Evolutionary conservation across 2,888 invertebrate genomes (phyloP), one percentile per base, ranked within the genome.

Genomic region (Pyrocoelia pectoralis): DNA sequence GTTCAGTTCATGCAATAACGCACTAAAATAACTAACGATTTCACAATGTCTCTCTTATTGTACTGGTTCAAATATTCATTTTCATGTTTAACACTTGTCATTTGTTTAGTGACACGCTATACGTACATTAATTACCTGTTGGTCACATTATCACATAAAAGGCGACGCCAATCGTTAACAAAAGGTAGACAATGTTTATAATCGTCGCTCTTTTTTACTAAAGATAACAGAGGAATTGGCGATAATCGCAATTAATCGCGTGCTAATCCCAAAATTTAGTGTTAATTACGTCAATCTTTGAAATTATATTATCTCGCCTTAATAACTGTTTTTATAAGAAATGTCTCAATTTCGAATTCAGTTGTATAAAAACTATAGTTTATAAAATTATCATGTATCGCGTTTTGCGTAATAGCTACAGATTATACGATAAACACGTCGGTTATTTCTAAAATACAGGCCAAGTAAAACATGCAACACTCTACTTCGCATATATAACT

Each of bases 401-500:
- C 72, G 73, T 73, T 74, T 64, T 72, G 67, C 66, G 71, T 74
- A 76, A 74, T 74, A 71, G 71, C 70, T 65, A 66, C 67, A 72
- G 74, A 76, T 75, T 65, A 58, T 54, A 61, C 71, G 74, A 72
- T 73, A 73, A n/a, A 61, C 66, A 64, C 54, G 68, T 54, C 55
- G 69, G 72, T 71, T 72, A 72, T 73, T 74, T 72, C 63, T 66
- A 72, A 74, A 70, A 72, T 69, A 72, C 60, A 68, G 65, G 65
- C 62, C 56, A 61, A 57, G 46, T 56, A 46, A 64, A 68, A 73
- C 72, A 72, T 73, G 73, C 72, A 70, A 73, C 66, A 60, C 50
- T 43, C 56, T 50, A 12, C 43, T 58, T 33, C 53, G 51, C 63
- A 62, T 60, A 68, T 59, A 68, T 64, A 58, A 51, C 69, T 53